These are phyloP conservation scores for Spatulosminthurus flaviceps DNA, from an alignment of 2,888 invertebrate genomes.

Conservation along the genomic window DNA sequence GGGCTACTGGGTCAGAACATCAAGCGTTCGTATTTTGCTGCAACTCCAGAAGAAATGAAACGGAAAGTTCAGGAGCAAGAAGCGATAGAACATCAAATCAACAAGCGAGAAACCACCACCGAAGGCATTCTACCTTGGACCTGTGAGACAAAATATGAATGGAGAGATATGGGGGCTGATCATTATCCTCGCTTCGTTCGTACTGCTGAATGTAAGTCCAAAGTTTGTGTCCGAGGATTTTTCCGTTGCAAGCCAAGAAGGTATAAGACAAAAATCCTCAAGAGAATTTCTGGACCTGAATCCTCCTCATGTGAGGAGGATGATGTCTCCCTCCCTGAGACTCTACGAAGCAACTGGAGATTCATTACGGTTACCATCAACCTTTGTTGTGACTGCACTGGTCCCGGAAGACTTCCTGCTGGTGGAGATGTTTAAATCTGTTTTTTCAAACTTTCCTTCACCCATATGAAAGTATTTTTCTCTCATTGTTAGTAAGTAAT, in stretches of 20 bases:
- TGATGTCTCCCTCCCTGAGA: slow-evolving; percentile 61
- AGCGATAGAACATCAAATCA: slow-evolving; percentile 40
- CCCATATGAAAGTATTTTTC: background rate
- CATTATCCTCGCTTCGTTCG: slow-evolving; percentile 63
- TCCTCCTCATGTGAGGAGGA: slow-evolving; percentile 61
- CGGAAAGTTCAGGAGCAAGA: slow-evolving; percentile 49
- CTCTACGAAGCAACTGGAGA: slow-evolving; percentile 57
- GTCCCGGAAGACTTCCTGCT: slow-evolving; percentile 56
- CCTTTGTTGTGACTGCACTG: slow-evolving; percentile 61
- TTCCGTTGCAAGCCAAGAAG: slow-evolving; percentile 59
- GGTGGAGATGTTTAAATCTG: slow-evolving; percentile 44
- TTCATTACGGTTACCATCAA: slow-evolving; percentile 62
- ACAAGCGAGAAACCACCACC: slow-evolving; percentile 36
- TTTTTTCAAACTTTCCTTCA: background rate
- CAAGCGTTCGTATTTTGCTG: slow-evolving; percentile 61
- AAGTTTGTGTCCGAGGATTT: slow-evolving; percentile 62
- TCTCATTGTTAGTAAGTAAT: too few species aligned
- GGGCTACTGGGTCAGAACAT: slow-evolving; percentile 56
- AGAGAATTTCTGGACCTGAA: slow-evolving; percentile 52
- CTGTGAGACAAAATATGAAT: slow-evolving; percentile 62
- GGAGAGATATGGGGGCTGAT: slow-evolving; percentile 60
- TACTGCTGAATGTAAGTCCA: slow-evolving; percentile 61
- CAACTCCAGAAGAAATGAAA: slow-evolving; percentile 58
- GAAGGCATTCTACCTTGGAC: slow-evolving; percentile 58
- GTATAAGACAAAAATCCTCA: slow-evolving; percentile 62